phyloP scores from a whole-genome alignment of 1,140 invertebrate species.

The Ganaspis sp. region DNA sequence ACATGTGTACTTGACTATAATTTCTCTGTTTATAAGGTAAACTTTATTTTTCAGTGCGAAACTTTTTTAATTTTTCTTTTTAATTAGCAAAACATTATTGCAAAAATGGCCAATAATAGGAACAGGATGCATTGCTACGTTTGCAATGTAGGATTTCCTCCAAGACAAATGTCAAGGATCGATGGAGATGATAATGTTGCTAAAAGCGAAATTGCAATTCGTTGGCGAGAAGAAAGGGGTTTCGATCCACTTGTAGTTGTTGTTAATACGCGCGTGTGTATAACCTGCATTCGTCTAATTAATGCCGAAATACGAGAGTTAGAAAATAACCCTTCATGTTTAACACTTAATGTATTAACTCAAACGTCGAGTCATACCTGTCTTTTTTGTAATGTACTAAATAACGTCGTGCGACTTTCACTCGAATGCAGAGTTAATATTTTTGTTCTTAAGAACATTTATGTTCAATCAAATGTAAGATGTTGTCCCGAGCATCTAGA shows the following conservation, averaged over 20 bases:
- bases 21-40: no score
- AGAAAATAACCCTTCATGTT: no score
- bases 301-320: not conserved
- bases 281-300: not conserved
- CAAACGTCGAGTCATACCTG: slow-evolving; percentile 17
- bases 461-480: not conserved
- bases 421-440: not conserved
- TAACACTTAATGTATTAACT: slow-evolving; percentile 32
- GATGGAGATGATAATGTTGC: not conserved
- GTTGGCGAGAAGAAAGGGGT: not conserved
- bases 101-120: no score
- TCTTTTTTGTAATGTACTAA: slow-evolving; percentile 10
- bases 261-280: not conserved
- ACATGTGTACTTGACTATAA: no score
- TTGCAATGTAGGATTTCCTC: not conserved
- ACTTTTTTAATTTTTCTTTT: no score
- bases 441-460: no score
- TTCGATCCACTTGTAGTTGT: not conserved
- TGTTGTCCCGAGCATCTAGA: not conserved
- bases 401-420: not conserved
- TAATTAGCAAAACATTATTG: no score
- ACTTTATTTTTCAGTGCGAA: no score
- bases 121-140: not conserved
- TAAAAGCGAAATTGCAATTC: not conserved
- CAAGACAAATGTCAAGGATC: not conserved